A percentile compares a stretch with the other conserved stretches of the same genome.
phyloP scores from a whole-genome alignment of 2,888 invertebrate species.

The Heliconius erato region DNA sequence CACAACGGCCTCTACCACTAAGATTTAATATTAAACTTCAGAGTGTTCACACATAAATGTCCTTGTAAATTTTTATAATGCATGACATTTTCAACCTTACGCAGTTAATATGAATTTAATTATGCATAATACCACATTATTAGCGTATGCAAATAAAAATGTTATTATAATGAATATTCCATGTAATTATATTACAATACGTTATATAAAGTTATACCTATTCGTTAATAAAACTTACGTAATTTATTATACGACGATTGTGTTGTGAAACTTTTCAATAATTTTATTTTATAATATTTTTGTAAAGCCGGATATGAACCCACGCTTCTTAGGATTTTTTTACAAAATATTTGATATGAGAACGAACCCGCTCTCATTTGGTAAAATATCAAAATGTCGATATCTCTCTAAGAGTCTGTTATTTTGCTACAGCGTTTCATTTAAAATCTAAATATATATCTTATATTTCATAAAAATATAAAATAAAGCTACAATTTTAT shows the following conservation, averaged over 20 bases:
- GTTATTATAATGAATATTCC: slow-evolving; percentile 24
- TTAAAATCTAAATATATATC: background rate
- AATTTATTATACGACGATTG: background rate
- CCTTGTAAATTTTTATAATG: slow-evolving; percentile 11
- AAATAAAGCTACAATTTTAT: background rate
- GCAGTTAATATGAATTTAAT: slow-evolving; percentile 20
- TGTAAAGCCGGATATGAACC: background rate
- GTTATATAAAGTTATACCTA: slow-evolving; percentile 26
- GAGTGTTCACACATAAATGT: background rate
- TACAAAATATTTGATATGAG: background rate
- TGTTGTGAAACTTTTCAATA: too few relatives aligned
- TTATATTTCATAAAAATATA: background rate
- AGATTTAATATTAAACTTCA: background rate
- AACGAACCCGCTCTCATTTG: too few relatives aligned
- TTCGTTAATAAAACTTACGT: slow-evolving; percentile 13
- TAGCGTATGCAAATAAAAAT: slow-evolving; percentile 31
- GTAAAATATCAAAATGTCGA: background rate
- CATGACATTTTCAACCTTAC: slow-evolving; percentile 24
- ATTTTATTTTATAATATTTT: too few relatives aligned
- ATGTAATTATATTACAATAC: slow-evolving; percentile 12
- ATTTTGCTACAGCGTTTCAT: background rate
- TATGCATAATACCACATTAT: slow-evolving; percentile 18
- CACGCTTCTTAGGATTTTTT: background rate
- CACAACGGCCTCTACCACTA: background rate
- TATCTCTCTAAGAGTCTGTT: background rate